These are phyloP conservation scores for Eunapius fragilis DNA, from an alignment of 37 sponge, comb jelly and placozoan genomes.

Conservation along the genomic window DNA sequence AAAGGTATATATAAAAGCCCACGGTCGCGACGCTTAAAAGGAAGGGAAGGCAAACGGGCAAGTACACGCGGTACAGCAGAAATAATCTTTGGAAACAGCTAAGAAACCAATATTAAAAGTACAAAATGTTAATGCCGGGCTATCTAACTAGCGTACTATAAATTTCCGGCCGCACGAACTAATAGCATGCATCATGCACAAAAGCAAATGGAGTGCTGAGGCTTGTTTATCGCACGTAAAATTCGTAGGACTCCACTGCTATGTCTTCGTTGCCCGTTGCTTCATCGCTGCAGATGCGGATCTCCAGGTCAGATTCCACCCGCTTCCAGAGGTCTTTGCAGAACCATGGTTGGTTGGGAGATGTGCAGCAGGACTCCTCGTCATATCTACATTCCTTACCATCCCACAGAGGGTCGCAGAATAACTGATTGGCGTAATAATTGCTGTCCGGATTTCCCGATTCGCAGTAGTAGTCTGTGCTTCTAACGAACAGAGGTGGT, in stretches of 20 bases:
- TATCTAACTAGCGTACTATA: too few species aligned
- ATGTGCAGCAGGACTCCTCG: neutral
- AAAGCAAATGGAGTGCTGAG: too few species aligned
- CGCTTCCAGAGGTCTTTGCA: conserved; percentile 43
- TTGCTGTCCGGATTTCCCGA: neutral
- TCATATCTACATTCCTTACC: neutral
- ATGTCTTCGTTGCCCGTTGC: neutral
- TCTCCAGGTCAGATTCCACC: conserved; percentile 11
- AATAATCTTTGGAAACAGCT: too few species aligned
- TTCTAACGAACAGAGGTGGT: neutral
- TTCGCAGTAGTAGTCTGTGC: neutral
- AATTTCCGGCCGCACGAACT: too few species aligned
- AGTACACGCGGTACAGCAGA: too few species aligned
- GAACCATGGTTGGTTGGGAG: conserved; percentile 17
- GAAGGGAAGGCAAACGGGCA: too few species aligned
- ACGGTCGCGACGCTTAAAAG: too few species aligned
- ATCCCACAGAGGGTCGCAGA: neutral
- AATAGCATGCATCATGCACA: too few species aligned
- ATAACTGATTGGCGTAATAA: neutral
- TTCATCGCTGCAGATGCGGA: too few species aligned
- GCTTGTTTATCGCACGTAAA: neutral
- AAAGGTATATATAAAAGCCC: too few species aligned
- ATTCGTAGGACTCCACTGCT: neutral
- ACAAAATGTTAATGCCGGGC: too few species aligned
- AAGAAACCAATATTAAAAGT: too few species aligned